A percentile compares a stretch with the other conserved stretches of the same genome.
These are phyloP conservation scores for Drosophila melanocephala DNA, from an alignment of 2,888 invertebrate genomes.

Conservation along the genomic window DNA sequence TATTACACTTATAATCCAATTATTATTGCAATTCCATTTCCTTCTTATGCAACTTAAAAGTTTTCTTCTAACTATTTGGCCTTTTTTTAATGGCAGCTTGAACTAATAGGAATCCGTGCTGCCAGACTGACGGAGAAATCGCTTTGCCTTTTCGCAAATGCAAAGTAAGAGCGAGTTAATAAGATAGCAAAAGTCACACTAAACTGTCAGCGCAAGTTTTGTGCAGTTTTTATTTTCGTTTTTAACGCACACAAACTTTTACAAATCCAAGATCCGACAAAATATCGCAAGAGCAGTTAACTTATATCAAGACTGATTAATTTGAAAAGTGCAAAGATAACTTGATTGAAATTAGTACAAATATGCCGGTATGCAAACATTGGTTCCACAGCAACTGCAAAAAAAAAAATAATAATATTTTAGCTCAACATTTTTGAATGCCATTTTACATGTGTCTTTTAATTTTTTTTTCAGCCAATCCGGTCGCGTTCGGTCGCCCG, in stretches of 20 bases:
- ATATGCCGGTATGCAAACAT: constrained; percentile 35
- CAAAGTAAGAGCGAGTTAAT: not conserved
- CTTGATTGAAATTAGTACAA: not conserved
- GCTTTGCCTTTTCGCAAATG: not conserved
- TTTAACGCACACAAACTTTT: not conserved
- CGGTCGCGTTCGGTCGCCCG: constrained; percentile 45
- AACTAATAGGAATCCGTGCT: not conserved
- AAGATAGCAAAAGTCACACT: not conserved
- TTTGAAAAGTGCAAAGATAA: not conserved
- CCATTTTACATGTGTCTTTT: not conserved
- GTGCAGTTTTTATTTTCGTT: constrained; percentile 1
- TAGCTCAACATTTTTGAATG: not conserved
- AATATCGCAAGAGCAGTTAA: not conserved
- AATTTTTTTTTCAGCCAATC: constrained; percentile 53
- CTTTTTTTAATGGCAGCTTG: not conserved
- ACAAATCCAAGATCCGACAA: not conserved
- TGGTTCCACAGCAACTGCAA: not conserved
- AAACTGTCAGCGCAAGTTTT: constrained; percentile 24
- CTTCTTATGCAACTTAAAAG: not conserved
- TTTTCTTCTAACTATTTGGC: not conserved
- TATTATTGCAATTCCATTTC: not conserved
- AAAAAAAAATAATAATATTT: not conserved
- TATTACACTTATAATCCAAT: not conserved
- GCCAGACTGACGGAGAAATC: constrained; percentile 9
- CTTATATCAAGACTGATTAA: not conserved